Evolutionary conservation across 1,140 invertebrate species (phyloP).

Genomic region (Ceratina japonica): DNA sequence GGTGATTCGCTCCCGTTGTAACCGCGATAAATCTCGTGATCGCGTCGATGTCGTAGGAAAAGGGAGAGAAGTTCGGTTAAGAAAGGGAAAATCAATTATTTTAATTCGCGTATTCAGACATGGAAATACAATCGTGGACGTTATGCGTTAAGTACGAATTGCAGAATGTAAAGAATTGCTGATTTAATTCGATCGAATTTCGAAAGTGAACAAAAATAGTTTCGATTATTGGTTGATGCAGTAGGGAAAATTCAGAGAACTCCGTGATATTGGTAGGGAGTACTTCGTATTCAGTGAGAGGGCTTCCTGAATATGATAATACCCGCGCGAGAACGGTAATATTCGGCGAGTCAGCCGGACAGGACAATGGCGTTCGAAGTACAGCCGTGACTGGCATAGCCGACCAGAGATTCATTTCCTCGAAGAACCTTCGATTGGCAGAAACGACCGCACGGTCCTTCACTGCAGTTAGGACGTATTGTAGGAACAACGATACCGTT

Average conservation of each 20-base stretch:
- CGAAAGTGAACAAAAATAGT: not conserved
- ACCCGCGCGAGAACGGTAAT: constrained; percentile 47
- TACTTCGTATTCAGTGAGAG: constrained; percentile 35
- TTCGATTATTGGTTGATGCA: not conserved
- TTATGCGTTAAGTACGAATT: too few relatives aligned
- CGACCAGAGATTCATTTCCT: constrained; percentile 39
- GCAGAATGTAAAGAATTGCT: too few relatives aligned
- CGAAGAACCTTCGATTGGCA: constrained; percentile 32
- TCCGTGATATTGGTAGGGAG: constrained; percentile 20
- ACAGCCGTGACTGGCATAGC: constrained; percentile 48
- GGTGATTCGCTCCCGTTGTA: constrained; percentile 25
- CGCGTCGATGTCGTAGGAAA: constrained; percentile 15
- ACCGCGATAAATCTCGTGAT: constrained; percentile 35
- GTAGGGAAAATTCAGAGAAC: constrained; percentile 33
- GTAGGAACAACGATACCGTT: not conserved
- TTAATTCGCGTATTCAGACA: not conserved
- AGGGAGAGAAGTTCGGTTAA: constrained; percentile 27
- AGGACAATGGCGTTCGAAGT: constrained; percentile 48
- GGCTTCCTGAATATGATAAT: constrained; percentile 56
- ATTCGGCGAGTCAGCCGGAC: constrained; percentile 47
- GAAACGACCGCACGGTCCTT: not conserved
- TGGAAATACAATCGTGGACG: not conserved
- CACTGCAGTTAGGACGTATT: not conserved
- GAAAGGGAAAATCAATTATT: not conserved
- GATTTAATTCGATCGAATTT: too few relatives aligned